Conservation (phyloP, 2,113 vertebrate genomes). For the Dicentrarchus labrax region DNA sequence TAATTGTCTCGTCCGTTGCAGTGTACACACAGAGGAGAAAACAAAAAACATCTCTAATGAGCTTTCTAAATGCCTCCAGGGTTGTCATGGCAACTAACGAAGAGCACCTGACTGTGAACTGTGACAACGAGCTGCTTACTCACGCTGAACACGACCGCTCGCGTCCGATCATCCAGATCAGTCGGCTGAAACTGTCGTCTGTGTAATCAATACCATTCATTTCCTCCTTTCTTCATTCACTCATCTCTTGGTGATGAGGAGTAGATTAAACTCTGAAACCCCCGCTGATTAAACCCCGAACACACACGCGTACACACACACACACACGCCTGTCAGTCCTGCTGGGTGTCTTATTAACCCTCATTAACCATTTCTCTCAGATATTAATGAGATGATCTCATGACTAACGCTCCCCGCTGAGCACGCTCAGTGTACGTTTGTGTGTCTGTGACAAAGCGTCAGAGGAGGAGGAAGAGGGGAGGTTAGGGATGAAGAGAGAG, state of each 20-base stretch:
- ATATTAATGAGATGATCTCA: constrained; percentile 43
- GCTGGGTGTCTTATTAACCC: constrained; percentile 60
- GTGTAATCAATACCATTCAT: background rate
- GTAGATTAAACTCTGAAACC: background rate
- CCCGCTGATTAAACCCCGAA: background rate
- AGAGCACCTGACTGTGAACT: constrained; percentile 4
- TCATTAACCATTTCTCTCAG: constrained; percentile 52
- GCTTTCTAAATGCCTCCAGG: constrained; percentile 1
- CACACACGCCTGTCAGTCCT: constrained; percentile 20
- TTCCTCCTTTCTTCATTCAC: background rate
- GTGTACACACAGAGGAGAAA: background rate
- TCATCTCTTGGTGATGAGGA: background rate
- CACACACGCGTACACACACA: background rate
- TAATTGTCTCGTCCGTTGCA: background rate
- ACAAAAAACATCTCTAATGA: background rate
- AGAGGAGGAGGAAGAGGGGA: background rate
- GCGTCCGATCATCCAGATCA: background rate
- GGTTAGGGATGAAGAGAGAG: background rate
- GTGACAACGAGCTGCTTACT: background rate
- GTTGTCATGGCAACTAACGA: constrained; percentile 29
- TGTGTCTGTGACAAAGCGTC: background rate
- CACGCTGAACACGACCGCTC: background rate
- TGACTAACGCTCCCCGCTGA: constrained; percentile 27
- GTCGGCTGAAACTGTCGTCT: background rate
- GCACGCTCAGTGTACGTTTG: constrained; percentile 8